Base-by-base conservation (phyloP, 23 tunicate species). In the Phallusia fumigata region DNA sequence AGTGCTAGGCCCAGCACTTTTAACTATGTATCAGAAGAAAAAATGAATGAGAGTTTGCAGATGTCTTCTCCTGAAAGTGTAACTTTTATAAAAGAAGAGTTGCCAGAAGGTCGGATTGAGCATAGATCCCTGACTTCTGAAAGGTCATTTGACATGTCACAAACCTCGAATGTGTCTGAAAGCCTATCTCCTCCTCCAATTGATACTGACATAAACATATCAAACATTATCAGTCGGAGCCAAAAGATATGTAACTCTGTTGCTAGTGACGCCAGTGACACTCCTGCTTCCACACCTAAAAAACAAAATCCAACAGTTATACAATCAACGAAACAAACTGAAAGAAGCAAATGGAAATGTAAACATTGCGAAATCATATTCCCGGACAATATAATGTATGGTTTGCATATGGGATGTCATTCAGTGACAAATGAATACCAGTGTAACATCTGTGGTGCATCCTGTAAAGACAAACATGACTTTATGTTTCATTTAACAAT, bases 331-430 rank as follows among this genome's bases (percentile, higher is more conserved):
- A 10, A 40, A 40, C 47, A 5, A 10, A 40, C 47, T 40, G 69
- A 58, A 58, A 24, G 28, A 58, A 58, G 13, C 15, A 73, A 34
- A 8, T 88, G 88, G 93, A 79, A 32, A 75, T 91, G 97, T 49
- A 65, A 53, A 0, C 97, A 87, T 58, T 91, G 97, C 36, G 77
- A 79, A 32, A 91, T 91, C 10, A 79, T 86, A 0, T 91, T 91
- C 64, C 97, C 97, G 5, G 88, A 91, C 58, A 88, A 88, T 32
- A 83, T 91, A 0, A 79, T 91, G 85, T 85, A 90, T 74, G 90
- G 93, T 22, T 52, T 88, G 36, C 93, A 88, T 78, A 88, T 84
- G 88, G 93, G 83, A n/a, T 88, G 93, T 53, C 93, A 88, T 47
- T 79, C 87, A 0, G 93, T 88, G 8, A 64, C 80, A 80, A 52